These are phyloP conservation scores for Drosophila nannoptera DNA, from an alignment of 1,140 invertebrate genomes.

Conservation along the genomic window DNA sequence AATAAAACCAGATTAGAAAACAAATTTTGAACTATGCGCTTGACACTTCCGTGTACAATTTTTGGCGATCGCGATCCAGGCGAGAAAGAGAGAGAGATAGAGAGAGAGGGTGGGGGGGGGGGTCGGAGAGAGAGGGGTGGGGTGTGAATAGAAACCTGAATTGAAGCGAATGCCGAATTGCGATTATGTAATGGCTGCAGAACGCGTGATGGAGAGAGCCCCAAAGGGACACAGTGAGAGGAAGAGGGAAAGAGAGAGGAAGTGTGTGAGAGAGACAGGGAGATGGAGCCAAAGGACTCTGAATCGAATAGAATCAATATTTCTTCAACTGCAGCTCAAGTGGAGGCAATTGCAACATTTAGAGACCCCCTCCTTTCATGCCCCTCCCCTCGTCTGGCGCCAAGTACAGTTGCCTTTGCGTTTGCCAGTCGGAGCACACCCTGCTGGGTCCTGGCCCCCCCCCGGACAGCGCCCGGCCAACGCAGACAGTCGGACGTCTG, in stretches of 20 bases:
- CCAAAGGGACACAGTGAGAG: too few species aligned
- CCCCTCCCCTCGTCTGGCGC: too few species aligned
- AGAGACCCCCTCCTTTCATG: too few species aligned
- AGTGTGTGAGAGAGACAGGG: background rate
- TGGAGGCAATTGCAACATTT: too few species aligned
- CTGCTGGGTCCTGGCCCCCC: background rate
- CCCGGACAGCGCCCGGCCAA: background rate
- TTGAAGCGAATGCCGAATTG: conserved; percentile 22
- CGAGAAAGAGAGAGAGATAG: too few species aligned
- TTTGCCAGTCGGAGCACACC: conserved; percentile 15
- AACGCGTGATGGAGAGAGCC: conserved; percentile 9
- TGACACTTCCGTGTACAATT: conserved; percentile 37
- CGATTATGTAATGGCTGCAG: conserved; percentile 25
- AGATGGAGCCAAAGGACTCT: too few species aligned
- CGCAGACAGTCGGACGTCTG: conserved; percentile 50
- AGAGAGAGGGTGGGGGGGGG: background rate
- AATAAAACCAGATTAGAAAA: conserved; percentile 45
- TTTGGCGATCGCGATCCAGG: conserved; percentile 19
- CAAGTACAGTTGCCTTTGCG: conserved; percentile 58
- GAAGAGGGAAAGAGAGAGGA: too few species aligned
- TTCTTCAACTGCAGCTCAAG: too few species aligned
- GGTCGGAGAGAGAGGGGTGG: background rate
- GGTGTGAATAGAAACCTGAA: background rate
- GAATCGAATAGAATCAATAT: too few species aligned
- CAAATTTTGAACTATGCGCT: conserved; percentile 32